Evolutionary conservation across 1,140 invertebrate species (phyloP), one percentile per base, ranked within the genome.

Genomic region (Neoseiulus cucumeris): DNA sequence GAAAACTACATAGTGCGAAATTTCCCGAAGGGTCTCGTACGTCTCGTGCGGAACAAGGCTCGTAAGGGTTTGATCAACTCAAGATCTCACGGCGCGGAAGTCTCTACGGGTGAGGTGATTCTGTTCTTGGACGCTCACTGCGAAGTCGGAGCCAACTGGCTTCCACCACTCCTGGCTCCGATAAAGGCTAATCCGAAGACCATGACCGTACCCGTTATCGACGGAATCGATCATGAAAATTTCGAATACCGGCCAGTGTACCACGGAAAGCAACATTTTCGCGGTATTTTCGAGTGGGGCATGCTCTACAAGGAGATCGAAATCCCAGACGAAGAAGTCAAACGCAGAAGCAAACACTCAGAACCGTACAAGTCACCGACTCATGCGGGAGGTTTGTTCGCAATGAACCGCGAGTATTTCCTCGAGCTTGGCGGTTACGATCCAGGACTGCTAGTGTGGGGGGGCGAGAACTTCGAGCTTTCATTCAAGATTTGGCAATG

Each of bases 401-500:
- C 95, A 1, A 98, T 99, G 67, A 87, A 98, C 75, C 80, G 91
- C 66, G 80, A 91, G 70, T 99, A 94, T 77, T 99, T 98, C 76
- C 78, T 95, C 51, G 89, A 94, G 72, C 77, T 98, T 18, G 95
- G 95, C 1, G 89, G 86, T 30, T 98, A 98, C 72, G 93, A 98
- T 78, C 85, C 89, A 0, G 94, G 91, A 64, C 79, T 98, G 14
- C 75, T 93, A 39, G 89, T 95, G 7, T 95, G 90, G 90, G 82
- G 82, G 68, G 83, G 95, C 67, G 95, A 99, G 77, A 97, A 98
- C 74, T 97, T 97, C 75, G 94, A 98, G 77, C 74, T 98, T 2
- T 95, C 91, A 68, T 98, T 98, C 73, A 97, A 97, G 75, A 91
- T 97, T 67, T 98, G 95, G 95, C 93, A 97, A 75, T 98, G 95